phyloP scores from a whole-genome alignment of 2,888 invertebrate genomes.

The Poecilobothrus nobilitatus region DNA sequence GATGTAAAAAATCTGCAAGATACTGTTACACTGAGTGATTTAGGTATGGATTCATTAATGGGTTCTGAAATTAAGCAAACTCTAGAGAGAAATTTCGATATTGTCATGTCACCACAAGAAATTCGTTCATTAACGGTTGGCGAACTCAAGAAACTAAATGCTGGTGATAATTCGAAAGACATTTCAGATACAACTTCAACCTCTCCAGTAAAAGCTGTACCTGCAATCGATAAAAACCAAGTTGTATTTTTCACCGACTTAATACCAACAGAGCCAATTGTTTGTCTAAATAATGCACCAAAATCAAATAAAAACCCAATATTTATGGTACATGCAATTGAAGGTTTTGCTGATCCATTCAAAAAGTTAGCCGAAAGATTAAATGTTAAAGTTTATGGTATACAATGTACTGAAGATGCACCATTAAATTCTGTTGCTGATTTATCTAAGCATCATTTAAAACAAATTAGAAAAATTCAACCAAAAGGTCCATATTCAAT shows the following conservation, averaged over 20 bases:
- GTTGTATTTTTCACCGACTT: slow-evolving; percentile 55
- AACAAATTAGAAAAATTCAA: slow-evolving; percentile 67
- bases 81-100: slow-evolving; percentile 83
- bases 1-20: slow-evolving; percentile 71
- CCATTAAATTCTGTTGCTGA: slow-evolving; percentile 63
- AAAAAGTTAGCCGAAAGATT: slow-evolving; percentile 63
- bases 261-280: slow-evolving; percentile 64
- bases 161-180: slow-evolving; percentile 28
- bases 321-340: slow-evolving; percentile 76
- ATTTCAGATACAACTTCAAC: slow-evolving; percentile 23
- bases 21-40: slow-evolving; percentile 74
- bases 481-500: slow-evolving; percentile 77
- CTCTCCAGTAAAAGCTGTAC: slow-evolving; percentile 30
- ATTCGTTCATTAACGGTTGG: slow-evolving; percentile 77
- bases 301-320: slow-evolving; percentile 46
- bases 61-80: slow-evolving; percentile 98
- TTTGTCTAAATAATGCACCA: slow-evolving; percentile 53
- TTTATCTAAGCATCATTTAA: slow-evolving; percentile 64
- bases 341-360: slow-evolving; percentile 70
- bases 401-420: slow-evolving; percentile 74
- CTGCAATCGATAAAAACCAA: slow-evolving; percentile 46
- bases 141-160: slow-evolving; percentile 52
- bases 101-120: slow-evolving; percentile 83
- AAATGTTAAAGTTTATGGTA: slow-evolving; percentile 71
- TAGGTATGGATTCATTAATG: slow-evolving; percentile 98